These are phyloP conservation scores for Rhamnusium bicolor DNA, from an alignment of 2,888 invertebrate species.

Conservation along the genomic window DNA sequence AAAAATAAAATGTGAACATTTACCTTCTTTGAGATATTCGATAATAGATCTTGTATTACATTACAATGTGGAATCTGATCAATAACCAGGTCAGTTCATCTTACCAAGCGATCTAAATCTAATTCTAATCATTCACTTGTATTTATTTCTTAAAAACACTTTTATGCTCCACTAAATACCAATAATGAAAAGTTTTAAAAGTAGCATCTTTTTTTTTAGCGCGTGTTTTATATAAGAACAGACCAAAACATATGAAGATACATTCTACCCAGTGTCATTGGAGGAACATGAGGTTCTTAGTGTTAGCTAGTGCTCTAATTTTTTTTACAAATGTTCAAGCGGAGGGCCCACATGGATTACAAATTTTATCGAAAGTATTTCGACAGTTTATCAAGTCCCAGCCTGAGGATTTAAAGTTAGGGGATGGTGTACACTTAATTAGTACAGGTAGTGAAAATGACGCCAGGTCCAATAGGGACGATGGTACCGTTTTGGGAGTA, in stretches of 20 bases:
- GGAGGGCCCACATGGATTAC: slow-evolving; percentile 60
- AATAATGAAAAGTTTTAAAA: slow-evolving; percentile 60
- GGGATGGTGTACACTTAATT: slow-evolving; percentile 79
- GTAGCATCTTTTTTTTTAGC: slow-evolving; percentile 52
- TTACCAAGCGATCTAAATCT: slow-evolving; percentile 51
- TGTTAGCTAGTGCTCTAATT: slow-evolving; percentile 56
- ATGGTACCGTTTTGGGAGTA: slow-evolving; percentile 74
- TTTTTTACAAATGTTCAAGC: slow-evolving; percentile 47
- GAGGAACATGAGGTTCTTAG: slow-evolving; percentile 64
- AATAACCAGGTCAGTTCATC: slow-evolving; percentile 61
- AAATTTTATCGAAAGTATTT: slow-evolving; percentile 68
- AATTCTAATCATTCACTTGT: slow-evolving; percentile 63
- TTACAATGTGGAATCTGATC: slow-evolving; percentile 39
- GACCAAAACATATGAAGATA: slow-evolving; percentile 45
- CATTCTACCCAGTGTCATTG: slow-evolving; percentile 54
- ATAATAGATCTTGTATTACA: slow-evolving; percentile 36
- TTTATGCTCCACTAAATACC: slow-evolving; percentile 71
- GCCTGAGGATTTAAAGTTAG: slow-evolving; percentile 74
- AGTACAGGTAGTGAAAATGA: slow-evolving; percentile 72
- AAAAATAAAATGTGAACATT: slow-evolving; percentile 41
- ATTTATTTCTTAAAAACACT: slow-evolving; percentile 60
- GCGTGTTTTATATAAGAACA: slow-evolving; percentile 54
- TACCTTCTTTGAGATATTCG: slow-evolving; percentile 38
- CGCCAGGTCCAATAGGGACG: slow-evolving; percentile 72
- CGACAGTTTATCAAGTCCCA: slow-evolving; percentile 73